phyloP scores from a whole-genome alignment of 1,140 invertebrate genomes.

The Coenobita brevimanus region DNA sequence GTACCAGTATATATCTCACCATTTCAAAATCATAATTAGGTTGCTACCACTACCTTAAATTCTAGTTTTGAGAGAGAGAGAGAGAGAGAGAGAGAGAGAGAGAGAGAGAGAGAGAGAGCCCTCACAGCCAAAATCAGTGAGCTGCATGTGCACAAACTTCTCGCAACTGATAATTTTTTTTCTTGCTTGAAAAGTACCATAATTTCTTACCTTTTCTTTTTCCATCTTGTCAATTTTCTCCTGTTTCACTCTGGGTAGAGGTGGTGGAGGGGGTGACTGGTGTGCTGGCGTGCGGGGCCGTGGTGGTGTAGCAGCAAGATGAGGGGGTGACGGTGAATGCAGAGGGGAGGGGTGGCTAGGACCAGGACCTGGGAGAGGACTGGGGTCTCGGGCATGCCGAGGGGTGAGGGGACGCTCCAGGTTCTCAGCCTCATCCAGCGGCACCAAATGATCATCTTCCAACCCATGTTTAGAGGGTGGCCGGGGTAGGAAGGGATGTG shows the following conservation, averaged over 20 bases:
- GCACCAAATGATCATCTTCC: constrained; percentile 33
- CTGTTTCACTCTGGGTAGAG: not conserved
- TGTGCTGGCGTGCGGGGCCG: constrained; percentile 50
- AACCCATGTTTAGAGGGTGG: constrained; percentile 29
- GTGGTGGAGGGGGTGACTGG: constrained; percentile 42
- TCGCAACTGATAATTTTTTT: no score
- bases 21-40: no score
- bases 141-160: no score
- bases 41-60: no score
- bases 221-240: constrained; percentile 46
- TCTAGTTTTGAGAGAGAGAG: no score
- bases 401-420: constrained; percentile 47
- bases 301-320: constrained; percentile 30
- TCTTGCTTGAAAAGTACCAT: no score
- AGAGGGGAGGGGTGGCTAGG: constrained; percentile 42
- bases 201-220: constrained; percentile 52
- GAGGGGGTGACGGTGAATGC: constrained; percentile 43
- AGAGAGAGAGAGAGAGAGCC: no score
- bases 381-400: constrained; percentile 41
- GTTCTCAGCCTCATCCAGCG: constrained; percentile 35
- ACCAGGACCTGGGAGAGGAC: constrained; percentile 22
- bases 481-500: constrained; percentile 26
- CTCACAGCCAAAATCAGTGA: no score
- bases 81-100: no score
- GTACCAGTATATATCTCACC: no score